These are phyloP conservation scores for Apeira syringaria DNA, from an alignment of 2,888 invertebrate genomes.

Conservation along the genomic window DNA sequence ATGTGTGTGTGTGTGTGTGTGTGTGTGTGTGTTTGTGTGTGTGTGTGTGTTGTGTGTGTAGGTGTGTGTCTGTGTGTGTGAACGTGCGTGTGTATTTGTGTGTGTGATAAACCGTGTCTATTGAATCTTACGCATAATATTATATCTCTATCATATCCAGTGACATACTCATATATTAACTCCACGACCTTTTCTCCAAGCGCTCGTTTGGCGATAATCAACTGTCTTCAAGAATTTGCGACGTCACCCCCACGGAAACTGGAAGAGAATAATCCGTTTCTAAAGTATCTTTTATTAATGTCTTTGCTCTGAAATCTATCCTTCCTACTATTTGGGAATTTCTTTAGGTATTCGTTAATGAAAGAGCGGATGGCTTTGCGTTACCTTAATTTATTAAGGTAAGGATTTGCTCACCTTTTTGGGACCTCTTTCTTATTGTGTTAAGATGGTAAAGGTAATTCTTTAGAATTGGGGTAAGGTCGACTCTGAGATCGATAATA, in stretches of 20 bases:
- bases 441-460: conserved; percentile 7
- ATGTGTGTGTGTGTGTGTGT: too few relatives aligned
- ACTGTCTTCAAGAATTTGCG: conserved; percentile 58
- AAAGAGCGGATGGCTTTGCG: conserved; percentile 22
- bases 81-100: too few relatives aligned
- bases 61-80: too few relatives aligned
- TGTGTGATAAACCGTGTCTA: too few relatives aligned
- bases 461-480: neutral
- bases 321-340: conserved; percentile 27
- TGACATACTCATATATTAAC: conserved; percentile 2
- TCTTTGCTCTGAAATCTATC: conserved; percentile 31
- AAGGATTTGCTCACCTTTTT: conserved; percentile 17
- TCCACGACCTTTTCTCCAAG: conserved; percentile 26
- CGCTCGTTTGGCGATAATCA: conserved; percentile 63
- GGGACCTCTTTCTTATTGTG: neutral
- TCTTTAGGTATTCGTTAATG: conserved; percentile 32
- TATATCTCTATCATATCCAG: conserved; percentile 23
- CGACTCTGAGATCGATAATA: neutral
- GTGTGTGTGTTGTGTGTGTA: too few relatives aligned
- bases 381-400: conserved; percentile 22
- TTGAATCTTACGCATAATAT: too few relatives aligned
- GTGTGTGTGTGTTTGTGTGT: too few relatives aligned
- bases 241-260: conserved; percentile 48
- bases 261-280: conserved; percentile 49
- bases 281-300: conserved; percentile 53